Conservation (phyloP, 2,888 invertebrate species). For the Ichneumoninae sp. region DNA sequence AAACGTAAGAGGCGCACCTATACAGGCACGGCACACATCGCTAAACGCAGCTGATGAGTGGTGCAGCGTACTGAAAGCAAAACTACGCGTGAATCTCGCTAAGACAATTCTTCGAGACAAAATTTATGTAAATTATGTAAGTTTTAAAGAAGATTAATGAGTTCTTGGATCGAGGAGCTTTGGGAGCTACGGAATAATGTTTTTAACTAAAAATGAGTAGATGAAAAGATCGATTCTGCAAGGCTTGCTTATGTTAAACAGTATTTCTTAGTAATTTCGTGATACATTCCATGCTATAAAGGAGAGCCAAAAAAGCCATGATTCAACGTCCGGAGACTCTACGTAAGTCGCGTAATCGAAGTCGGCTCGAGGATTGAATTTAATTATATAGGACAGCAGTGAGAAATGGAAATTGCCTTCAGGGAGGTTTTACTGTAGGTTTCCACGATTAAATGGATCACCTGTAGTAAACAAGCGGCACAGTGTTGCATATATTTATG, state of each 20-base stretch:
- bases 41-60: conserved; percentile 5
- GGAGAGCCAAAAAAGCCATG: neutral
- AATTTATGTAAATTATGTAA: neutral
- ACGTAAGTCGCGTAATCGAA: neutral
- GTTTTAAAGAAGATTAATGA: no score
- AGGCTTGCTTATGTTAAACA: neutral
- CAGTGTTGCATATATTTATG: conserved; percentile 10
- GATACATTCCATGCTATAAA: neutral
- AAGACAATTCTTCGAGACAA: neutral
- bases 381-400: conserved; percentile 11
- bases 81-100: neutral
- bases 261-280: neutral
- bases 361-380: neutral
- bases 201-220: no score
- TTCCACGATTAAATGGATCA: conserved; percentile 42
- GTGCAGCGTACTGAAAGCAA: neutral
- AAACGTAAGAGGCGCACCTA: conserved; percentile 30
- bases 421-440: conserved; percentile 6
- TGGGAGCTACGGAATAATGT: no score
- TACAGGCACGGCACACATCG: conserved; percentile 21
- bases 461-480: conserved; percentile 5
- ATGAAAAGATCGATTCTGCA: neutral
- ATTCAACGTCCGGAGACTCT: neutral
- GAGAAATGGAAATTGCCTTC: conserved; percentile 13
- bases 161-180: no score